Conservation (phyloP, 2,888 invertebrate genomes). For the Ormyrus nitidulus region DNA sequence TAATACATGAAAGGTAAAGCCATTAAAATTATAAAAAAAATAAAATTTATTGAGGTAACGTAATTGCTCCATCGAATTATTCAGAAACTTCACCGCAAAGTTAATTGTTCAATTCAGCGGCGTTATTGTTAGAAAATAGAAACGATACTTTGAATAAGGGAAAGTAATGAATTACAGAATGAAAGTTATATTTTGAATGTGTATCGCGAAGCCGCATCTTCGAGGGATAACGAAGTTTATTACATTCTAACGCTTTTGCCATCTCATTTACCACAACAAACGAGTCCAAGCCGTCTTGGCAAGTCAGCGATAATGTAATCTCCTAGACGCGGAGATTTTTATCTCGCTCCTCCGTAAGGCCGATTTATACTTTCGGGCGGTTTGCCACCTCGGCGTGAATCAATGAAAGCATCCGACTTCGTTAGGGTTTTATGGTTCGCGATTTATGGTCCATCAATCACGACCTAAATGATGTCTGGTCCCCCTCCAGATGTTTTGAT, state of each 20-base stretch:
- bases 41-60: no score
- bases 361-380: constrained; percentile 2
- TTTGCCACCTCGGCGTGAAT: constrained; percentile 17
- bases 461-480: constrained; percentile 27
- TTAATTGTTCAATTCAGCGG: no score
- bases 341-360: background rate
- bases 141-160: no score
- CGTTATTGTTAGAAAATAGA: no score
- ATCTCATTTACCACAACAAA: constrained; percentile 17
- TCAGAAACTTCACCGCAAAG: no score
- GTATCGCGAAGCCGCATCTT: no score
- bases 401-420: constrained; percentile 29
- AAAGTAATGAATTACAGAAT: no score
- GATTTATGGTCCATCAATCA: constrained; percentile 33
- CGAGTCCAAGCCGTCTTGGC: background rate
- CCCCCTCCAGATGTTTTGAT: constrained; percentile 14
- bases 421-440: constrained; percentile 26
- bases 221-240: background rate
- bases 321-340: constrained; percentile 3
- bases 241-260: background rate
- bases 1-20: no score
- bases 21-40: no score
- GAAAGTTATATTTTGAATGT: no score
- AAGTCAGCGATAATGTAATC: constrained; percentile 26
- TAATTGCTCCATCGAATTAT: no score